Base-by-base conservation (phyloP, 2,888 invertebrate genomes). In the Latheticus oryzae region DNA sequence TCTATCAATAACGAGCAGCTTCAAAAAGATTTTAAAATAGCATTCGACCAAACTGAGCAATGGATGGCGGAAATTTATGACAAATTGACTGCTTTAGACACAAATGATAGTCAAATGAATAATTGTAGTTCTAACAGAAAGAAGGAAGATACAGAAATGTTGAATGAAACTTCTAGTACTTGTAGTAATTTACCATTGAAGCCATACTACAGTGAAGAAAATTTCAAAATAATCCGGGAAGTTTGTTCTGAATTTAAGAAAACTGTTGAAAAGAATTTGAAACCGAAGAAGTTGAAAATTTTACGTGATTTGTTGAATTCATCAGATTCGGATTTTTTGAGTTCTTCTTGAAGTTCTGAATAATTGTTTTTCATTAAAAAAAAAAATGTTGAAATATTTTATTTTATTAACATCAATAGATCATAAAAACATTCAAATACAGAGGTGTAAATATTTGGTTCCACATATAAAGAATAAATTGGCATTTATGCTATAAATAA, bases 361-460 rank as follows among this genome's bases (percentile, higher is more conserved):
- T n/a, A n/a, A n/a, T n/a, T n/a, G n/a, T n/a, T n/a, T n/a, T n/a
- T n/a, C n/a, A n/a, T 24, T 24, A 24, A 19, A 5, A 19, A 19
- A 19, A 19, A 24, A 7, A 8, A 24, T 4, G 7, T 24, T 24
- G 2, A 24, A 8, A 2, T 8, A 8, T 24, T 8, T 4, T 24
- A 1, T 26, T 26, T 28, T 38, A 38, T 23, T 38, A 5, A 35
- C 32, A 30, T 17, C 12, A 30, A 32, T 45, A 45, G 45, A 30
- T 21, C 45, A 45, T 9, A 21, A 43, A 19, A 30, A 28, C 15
- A 17, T 7, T 19, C 24, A 24, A 43, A 40, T 40, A 13, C 7
- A 12, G 15, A 24, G 28, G 17, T 15, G 24, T 17, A 45, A 30
- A 30, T 38, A 38, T 38, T 38, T 38, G 5, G 23, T 11, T 38